Conservation (phyloP, 2,797 vertebrate species). For the Geotrypetes seraphini region DNA sequence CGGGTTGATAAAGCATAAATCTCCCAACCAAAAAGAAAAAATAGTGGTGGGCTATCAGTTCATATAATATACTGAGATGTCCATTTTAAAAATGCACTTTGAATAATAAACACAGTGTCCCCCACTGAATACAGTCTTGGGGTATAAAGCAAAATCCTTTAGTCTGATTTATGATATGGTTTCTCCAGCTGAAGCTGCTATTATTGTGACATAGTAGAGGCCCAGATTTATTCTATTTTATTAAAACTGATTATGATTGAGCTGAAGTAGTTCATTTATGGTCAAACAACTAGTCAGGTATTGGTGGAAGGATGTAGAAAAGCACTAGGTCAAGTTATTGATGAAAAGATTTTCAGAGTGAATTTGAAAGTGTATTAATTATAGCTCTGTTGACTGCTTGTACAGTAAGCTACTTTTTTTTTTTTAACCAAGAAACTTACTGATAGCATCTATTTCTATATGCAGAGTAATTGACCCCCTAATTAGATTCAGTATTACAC, state of each 20-base stretch:
- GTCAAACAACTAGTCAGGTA: conserved; percentile 37
- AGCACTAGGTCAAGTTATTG: conserved; percentile 40
- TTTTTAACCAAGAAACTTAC: conserved; percentile 55
- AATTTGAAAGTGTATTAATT: conserved; percentile 44
- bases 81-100: conserved; percentile 61
- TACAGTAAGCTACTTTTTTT: conserved; percentile 50
- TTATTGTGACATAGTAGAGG: conserved; percentile 48
- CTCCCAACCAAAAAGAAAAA: no score
- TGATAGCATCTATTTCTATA: conserved; percentile 56
- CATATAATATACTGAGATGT: conserved; percentile 49
- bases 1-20: conserved; percentile 35
- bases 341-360: conserved; percentile 45
- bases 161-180: conserved; percentile 44
- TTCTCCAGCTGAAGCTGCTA: conserved; percentile 60
- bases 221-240: conserved; percentile 35
- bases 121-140: conserved; percentile 38
- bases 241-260: conserved; percentile 36
- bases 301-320: conserved; percentile 33
- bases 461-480: conserved; percentile 53
- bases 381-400: conserved; percentile 53
- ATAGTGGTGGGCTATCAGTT: conserved; percentile 46
- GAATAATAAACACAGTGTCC: conserved; percentile 40
- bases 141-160: conserved; percentile 41
- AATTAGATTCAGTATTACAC: conserved; percentile 58
- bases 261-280: conserved; percentile 14